Base-by-base conservation (phyloP, 2,888 invertebrate genomes). In the Chrysodeixis includens region DNA sequence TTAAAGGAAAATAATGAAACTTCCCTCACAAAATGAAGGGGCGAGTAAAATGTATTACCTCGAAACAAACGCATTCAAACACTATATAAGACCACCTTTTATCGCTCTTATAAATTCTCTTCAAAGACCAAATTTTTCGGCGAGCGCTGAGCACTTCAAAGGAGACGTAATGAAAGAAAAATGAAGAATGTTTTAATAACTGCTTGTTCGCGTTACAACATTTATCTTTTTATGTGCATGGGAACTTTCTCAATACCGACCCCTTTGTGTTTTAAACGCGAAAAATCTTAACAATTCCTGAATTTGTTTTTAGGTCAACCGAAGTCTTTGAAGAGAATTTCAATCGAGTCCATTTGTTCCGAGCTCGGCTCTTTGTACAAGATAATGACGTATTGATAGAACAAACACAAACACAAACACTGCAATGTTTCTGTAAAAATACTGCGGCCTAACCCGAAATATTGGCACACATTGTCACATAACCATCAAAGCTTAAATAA, bases 1-100 rank as follows among this genome's bases (percentile, higher is more conserved):
- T 86, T 81, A 84, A 78, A 83, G 75, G 79, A 82, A 86, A 85
- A 86, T 86, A 85, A 86, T 83, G 82, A 83, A 85, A 84, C 74
- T 82, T 78, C 71, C 74, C 73, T 77, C 80, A 74, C 76, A 77
- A 59, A 69, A 49, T 46, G 18, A 66, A 66, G 49, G 22, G 63
- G 32, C 60, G 63, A 76, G 78, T 74, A 78, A 83, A 83, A 78
- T 75, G 73, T 82, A 76, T 78, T 74, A 63, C 58, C 51, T 62
- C 70, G 71, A 79, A 74, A 77, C 74, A 78, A 78, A 76, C 78
- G 77, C 73, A 63, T 67, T 69, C 74, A 75, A 78, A 76, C 74
- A 75, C 74, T 71, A 63, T 63, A 40, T 56, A 71, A 69, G 56
- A 66, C 65, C 60, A 64, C 67, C 51, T 66, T 69, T 70, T 68